Base-by-base conservation (phyloP, 2,797 vertebrate genomes). In the Melanotaenia nigrans region DNA sequence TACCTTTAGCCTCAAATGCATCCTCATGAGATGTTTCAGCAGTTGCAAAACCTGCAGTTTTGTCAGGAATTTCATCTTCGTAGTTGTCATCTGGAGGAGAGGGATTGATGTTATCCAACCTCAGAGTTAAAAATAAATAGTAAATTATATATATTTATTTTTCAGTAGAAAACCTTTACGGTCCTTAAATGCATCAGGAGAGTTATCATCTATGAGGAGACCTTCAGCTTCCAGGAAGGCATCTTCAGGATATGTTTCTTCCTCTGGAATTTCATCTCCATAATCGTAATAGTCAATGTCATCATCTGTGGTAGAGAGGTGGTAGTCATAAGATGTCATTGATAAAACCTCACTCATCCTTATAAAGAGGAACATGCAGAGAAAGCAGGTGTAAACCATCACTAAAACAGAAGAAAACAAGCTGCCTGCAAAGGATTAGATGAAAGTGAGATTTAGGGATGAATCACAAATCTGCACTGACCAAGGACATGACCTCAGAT, bases 61-160 rank as follows among this genome's bases (percentile, higher is more conserved):
- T 63, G 30, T 58, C 72, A 42, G 62, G 25, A 62, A 63, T 20
- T 38, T 28, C 5, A 3, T 67, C 68, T 0, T 69, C 30, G 8
- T 42, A 22, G 0, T 62, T 12, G 3, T 61, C 63, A 33, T 42
- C 66, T 68, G 42, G 14, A 55, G 40, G 20, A 71, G 28, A 60
- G 24, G 2, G 32, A 47, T 11, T 12, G 6, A 4, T 5, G 12
- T 42, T 32, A 30, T 5, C 4, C 20, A n/a, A 51, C 14, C 3
- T 57, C 2, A 45, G 25, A 45, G 25, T 16, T 6, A 45, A 30
- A 45, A 20, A 4, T 35, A 10, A 35, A 30, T 30, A 4, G 28
- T 30, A 5, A 7, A 33, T 33, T 33, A 33, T 33, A 6, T 36
- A 40, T 4, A 40, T 40, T 6, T 49, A 20, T 5, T 49, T 33